phyloP scores from a whole-genome alignment of 92 coral and sea anemone genomes.

The Micromussa lordhowensis region DNA sequence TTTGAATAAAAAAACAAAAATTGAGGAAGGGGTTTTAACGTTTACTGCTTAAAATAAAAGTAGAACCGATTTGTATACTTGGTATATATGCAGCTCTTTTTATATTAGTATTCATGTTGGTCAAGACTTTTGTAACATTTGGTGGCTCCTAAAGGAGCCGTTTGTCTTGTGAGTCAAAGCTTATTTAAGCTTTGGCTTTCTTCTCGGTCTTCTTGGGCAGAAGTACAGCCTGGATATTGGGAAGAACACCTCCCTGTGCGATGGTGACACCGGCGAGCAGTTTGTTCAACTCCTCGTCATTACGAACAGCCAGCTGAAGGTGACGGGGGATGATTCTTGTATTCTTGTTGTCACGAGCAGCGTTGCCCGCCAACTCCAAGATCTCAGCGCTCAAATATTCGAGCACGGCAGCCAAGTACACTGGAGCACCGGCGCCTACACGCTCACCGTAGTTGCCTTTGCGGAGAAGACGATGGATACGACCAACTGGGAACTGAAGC shows the following conservation, averaged over 20 bases:
- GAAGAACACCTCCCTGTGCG: constrained; percentile 56
- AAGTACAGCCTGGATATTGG: constrained; percentile 88
- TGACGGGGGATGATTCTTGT: constrained; percentile 69
- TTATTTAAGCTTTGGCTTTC: constrained; percentile 54
- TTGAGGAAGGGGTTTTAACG: too few relatives aligned
- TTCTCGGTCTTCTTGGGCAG: constrained; percentile 90
- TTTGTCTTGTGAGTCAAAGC: constrained; percentile 27
- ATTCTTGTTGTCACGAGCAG: constrained; percentile 75
- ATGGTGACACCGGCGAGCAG: constrained; percentile 56
- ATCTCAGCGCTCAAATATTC: constrained; percentile 64
- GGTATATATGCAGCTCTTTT: too few relatives aligned
- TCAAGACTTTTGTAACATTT: constrained; percentile 49
- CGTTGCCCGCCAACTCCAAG: constrained; percentile 75
- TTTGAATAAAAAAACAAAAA: too few relatives aligned
- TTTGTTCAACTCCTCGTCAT: constrained; percentile 62
- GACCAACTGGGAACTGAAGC: constrained; percentile 82
- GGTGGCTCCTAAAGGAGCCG: constrained; percentile 88
- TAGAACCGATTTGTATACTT: too few relatives aligned
- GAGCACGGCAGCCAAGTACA: constrained; percentile 73
- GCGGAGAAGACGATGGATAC: constrained; percentile 76
- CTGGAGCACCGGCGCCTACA: constrained; percentile 88
- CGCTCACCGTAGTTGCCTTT: constrained; percentile 82
- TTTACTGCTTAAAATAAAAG: too few relatives aligned
- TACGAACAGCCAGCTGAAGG: constrained; percentile 56
- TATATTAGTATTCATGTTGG: too few relatives aligned